Conservation (phyloP, 1,140 invertebrate species). For the Frieseomelitta varia region DNA sequence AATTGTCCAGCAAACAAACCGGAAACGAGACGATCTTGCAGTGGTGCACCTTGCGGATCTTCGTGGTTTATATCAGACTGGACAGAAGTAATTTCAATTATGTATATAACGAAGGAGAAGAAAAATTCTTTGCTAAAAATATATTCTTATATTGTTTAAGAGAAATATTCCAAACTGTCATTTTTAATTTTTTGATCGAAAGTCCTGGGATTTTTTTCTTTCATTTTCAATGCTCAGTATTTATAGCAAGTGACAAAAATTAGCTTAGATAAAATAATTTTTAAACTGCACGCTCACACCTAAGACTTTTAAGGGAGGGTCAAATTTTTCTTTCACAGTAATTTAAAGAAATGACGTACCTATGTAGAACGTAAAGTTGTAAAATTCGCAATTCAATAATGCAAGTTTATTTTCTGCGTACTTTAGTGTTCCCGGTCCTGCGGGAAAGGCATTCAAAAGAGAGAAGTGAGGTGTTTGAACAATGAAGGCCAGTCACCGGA, state of each 20-base stretch:
- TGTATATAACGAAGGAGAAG: background rate
- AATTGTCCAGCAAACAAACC: constrained; percentile 80
- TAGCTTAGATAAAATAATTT: no score
- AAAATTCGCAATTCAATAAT: background rate
- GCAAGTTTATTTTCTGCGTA: background rate
- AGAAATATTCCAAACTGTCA: background rate
- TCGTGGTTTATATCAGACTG: constrained; percentile 86
- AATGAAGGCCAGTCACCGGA: constrained; percentile 78
- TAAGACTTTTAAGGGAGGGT: background rate
- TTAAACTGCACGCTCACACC: no score
- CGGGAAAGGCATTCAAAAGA: constrained; percentile 84
- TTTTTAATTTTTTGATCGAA: background rate
- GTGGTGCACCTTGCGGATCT: constrained; percentile 82
- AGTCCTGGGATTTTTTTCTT: no score
- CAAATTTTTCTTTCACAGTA: background rate
- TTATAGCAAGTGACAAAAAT: no score
- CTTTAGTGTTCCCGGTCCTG: constrained; percentile 83
- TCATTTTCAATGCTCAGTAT: no score
- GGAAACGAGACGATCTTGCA: constrained; percentile 78
- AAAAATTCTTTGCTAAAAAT: background rate
- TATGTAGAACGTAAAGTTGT: no score
- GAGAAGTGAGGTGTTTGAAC: constrained; percentile 85
- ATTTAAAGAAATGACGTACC: background rate
- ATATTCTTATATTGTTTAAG: background rate
- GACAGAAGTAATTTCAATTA: constrained; percentile 80